Percentiles rank a stretch among this genome's conserved stretches.
Conservation (phyloP, 2,113 vertebrate species). For the Acrocephalus kingi region DNA sequence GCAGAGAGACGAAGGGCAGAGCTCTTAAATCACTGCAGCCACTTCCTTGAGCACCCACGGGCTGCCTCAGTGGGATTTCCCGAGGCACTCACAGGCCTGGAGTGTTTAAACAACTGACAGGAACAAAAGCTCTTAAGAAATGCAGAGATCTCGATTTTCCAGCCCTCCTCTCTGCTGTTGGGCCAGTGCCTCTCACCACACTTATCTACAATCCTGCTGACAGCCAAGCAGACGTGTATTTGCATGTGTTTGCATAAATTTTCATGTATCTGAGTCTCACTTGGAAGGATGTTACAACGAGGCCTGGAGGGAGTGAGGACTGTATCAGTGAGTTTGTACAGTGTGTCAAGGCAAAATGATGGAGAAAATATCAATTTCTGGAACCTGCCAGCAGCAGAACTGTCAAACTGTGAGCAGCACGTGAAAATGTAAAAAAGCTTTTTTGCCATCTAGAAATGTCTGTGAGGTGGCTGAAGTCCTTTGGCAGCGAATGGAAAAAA, state of each 20-base stretch:
- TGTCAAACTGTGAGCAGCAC: neutral
- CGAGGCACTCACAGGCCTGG: neutral
- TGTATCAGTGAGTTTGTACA: neutral
- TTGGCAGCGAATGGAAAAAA: neutral
- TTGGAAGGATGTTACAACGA: neutral
- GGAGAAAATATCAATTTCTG: neutral
- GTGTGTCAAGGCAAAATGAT: neutral
- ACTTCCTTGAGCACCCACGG: neutral
- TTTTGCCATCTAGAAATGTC: neutral
- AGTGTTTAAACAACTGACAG: neutral
- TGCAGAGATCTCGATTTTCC: neutral
- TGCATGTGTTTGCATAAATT: slow-evolving; percentile 65
- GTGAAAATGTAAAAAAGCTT: neutral
- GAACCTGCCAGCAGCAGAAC: neutral
- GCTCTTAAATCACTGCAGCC: neutral
- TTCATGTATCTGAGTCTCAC: slow-evolving; percentile 6
- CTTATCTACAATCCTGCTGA: neutral
- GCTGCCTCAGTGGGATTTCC: neutral
- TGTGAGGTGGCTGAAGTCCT: neutral
- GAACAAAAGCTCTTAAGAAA: slow-evolving; percentile 15
- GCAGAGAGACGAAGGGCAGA: neutral
- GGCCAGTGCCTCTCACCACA: neutral
- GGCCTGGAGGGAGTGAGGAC: neutral
- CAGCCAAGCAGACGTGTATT: neutral
- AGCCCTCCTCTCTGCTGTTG: neutral